Percentiles rank a stretch among this genome's conserved stretches.
Conservation (phyloP, 2,888 invertebrate species). For the Pyrrhosoma nymphula region DNA sequence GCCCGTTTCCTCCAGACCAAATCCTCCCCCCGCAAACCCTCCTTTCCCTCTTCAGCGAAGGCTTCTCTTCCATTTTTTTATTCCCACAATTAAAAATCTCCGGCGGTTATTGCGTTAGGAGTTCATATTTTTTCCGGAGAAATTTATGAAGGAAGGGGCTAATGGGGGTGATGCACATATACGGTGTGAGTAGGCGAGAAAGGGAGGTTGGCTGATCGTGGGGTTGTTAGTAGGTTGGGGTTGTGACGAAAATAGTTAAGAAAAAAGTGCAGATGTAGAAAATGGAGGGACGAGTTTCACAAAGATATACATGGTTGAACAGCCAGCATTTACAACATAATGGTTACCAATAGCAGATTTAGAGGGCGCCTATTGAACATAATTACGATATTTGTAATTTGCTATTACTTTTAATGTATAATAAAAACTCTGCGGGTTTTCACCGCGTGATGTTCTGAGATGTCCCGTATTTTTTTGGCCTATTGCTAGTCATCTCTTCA, state of each 20-base stretch:
- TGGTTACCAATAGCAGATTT: no score
- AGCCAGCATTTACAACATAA: no score
- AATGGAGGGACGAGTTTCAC: neutral
- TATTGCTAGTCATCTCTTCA: no score
- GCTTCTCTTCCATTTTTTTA: neutral
- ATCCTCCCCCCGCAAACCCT: neutral
- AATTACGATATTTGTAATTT: no score
- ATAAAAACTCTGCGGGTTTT: no score
- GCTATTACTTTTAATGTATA: no score
- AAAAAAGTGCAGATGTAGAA: neutral
- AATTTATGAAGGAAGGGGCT: neutral
- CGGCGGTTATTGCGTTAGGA: conserved; percentile 28
- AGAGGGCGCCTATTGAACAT: no score
- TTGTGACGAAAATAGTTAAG: neutral
- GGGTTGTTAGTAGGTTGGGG: neutral
- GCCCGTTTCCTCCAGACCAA: neutral
- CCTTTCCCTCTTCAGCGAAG: neutral
- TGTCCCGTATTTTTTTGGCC: no score
- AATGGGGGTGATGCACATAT: neutral
- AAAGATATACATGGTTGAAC: neutral
- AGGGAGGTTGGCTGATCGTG: neutral
- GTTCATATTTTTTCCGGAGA: neutral
- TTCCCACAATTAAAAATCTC: neutral
- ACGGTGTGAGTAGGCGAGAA: neutral
- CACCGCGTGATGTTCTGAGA: no score